These are phyloP conservation scores for Typhlichthys subterraneus DNA, from an alignment of 2,797 vertebrate genomes.

Conservation along the genomic window DNA sequence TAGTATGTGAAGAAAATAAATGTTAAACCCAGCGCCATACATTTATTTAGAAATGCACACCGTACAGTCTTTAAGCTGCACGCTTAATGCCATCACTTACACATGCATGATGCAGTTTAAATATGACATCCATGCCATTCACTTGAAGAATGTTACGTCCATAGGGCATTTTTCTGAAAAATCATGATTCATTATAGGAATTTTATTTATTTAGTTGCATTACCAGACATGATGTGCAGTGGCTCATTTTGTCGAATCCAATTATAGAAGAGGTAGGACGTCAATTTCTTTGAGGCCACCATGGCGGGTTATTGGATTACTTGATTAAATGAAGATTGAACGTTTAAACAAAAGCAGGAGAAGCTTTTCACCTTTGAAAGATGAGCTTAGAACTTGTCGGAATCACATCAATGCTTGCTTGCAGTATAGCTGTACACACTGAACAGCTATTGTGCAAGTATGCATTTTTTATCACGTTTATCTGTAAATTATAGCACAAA, in stretches of 20 bases:
- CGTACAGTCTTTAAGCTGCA: constrained; percentile 6
- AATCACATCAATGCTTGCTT: constrained; percentile 33
- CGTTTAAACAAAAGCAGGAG: constrained; percentile 34
- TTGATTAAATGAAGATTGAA: constrained; percentile 65
- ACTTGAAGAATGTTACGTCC: constrained; percentile 40
- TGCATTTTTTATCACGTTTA: not conserved
- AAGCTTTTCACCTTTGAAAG: constrained; percentile 49
- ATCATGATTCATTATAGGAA: constrained; percentile 38
- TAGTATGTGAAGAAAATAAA: too few relatives aligned
- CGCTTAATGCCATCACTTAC: constrained; percentile 10
- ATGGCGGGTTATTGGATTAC: constrained; percentile 66
- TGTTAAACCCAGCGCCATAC: too few relatives aligned
- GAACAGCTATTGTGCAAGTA: not conserved
- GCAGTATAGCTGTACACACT: constrained; percentile 5
- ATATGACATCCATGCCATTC: constrained; percentile 54
- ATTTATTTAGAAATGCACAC: constrained; percentile 10
- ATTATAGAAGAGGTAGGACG: constrained; percentile 47
- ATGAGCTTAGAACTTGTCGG: constrained; percentile 36
- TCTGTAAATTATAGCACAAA: too few relatives aligned
- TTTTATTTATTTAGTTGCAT: constrained; percentile 51
- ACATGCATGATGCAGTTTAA: constrained; percentile 30
- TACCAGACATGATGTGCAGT: constrained; percentile 20
- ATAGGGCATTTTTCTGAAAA: constrained; percentile 25
- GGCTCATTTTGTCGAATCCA: constrained; percentile 42
- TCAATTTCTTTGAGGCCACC: constrained; percentile 48